Conservation (phyloP, 2,888 invertebrate species). For the Oxycera nigricornis region DNA sequence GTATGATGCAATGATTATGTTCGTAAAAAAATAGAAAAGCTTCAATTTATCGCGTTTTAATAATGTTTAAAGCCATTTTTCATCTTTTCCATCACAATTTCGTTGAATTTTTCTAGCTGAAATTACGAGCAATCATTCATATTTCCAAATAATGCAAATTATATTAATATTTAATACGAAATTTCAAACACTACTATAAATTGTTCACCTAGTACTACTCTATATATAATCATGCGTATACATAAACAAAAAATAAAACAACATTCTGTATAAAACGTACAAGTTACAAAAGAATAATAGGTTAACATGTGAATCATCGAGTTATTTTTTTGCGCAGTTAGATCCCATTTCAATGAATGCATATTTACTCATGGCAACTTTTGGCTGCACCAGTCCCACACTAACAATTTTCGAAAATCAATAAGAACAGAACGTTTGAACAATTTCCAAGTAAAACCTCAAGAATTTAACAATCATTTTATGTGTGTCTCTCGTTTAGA, state of each 20-base stretch:
- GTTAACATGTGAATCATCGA: not conserved
- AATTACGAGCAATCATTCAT: not conserved
- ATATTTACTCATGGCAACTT: constrained; percentile 12
- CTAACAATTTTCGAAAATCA: not conserved
- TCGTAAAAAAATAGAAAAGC: constrained; percentile 31
- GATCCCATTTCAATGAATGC: not conserved
- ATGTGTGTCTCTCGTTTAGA: not conserved
- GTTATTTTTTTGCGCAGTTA: constrained; percentile 15
- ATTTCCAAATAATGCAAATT: not conserved
- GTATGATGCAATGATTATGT: constrained; percentile 4
- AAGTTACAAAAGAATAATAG: constrained; percentile 23
- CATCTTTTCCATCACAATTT: constrained; percentile 38
- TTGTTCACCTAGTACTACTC: no score
- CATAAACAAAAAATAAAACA: not conserved
- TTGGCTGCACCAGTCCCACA: not conserved
- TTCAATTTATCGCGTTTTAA: not conserved
- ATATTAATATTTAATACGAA: not conserved
- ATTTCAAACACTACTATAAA: not conserved
- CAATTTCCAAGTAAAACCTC: not conserved
- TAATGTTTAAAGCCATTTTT: constrained; percentile 35
- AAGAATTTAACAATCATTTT: constrained; percentile 3
- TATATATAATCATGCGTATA: constrained; percentile 1
- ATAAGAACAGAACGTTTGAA: not conserved
- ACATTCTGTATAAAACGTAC: not conserved
- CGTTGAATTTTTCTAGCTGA: constrained; percentile 8